Evolutionary conservation across 2,888 invertebrate genomes (phyloP).

Genomic region (Seira ritae): DNA sequence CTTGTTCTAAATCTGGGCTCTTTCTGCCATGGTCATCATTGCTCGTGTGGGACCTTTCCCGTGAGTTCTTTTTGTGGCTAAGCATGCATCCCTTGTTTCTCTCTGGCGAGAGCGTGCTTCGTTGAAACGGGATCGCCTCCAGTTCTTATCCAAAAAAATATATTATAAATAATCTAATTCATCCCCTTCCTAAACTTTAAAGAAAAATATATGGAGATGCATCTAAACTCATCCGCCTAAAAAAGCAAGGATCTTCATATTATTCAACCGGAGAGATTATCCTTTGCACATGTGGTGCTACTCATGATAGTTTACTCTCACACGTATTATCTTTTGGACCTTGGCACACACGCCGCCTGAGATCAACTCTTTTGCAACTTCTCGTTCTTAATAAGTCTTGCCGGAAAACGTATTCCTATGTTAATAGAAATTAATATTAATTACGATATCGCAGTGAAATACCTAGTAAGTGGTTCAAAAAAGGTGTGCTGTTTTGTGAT

Average conservation of each 20-base stretch:
- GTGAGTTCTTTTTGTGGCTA: slow-evolving; percentile 47
- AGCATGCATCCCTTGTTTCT: slow-evolving; percentile 56
- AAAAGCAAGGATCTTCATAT: neutral
- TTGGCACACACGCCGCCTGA: neutral
- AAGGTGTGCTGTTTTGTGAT: slow-evolving; percentile 12
- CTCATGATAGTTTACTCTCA: neutral
- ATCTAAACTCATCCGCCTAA: no score
- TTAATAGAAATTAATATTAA: slow-evolving; percentile 21
- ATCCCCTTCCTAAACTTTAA: slow-evolving; percentile 32
- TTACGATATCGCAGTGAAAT: neutral
- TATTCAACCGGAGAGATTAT: slow-evolving; percentile 7
- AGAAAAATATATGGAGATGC: no score
- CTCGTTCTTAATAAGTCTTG: neutral
- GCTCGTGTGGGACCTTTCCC: slow-evolving; percentile 62
- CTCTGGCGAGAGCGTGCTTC: slow-evolving; percentile 29
- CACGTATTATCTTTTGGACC: neutral
- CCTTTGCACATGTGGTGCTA: slow-evolving; percentile 8
- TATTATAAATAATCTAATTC: slow-evolving; percentile 34
- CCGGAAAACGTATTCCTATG: neutral
- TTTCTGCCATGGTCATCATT: slow-evolving; percentile 50
- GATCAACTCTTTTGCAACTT: neutral
- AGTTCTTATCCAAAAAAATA: neutral
- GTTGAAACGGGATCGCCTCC: neutral
- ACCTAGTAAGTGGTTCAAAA: slow-evolving; percentile 5
- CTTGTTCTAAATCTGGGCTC: slow-evolving; percentile 51